phyloP scores from a whole-genome alignment of 2,797 vertebrate genomes.

The Squalus acanthias region DNA sequence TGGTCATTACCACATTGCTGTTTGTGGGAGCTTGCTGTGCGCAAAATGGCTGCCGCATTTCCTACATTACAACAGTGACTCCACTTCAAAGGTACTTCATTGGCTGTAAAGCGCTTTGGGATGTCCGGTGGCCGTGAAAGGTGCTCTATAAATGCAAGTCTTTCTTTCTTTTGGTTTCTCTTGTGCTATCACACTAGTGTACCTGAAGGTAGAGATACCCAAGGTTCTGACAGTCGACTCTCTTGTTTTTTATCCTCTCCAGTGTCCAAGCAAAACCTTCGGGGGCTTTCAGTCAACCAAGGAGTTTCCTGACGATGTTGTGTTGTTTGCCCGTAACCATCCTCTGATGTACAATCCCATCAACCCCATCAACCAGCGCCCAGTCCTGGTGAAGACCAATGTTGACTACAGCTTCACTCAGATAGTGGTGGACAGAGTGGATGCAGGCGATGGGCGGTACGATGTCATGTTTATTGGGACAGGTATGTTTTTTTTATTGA shows the following conservation, averaged over 20 bases:
- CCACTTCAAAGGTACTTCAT: too few relatives aligned
- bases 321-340: constrained; percentile 93
- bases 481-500: constrained; percentile 55
- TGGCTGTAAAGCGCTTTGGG: too few relatives aligned
- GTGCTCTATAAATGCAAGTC: too few relatives aligned
- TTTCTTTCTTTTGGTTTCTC: neutral
- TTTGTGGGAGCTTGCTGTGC: too few relatives aligned
- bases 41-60: too few relatives aligned
- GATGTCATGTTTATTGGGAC: constrained; percentile 94
- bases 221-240: neutral
- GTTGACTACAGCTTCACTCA: constrained; percentile 85
- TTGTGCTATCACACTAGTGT: neutral
- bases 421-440: constrained; percentile 76
- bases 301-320: constrained; percentile 91
- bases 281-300: constrained; percentile 96
- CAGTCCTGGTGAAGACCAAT: constrained; percentile 77
- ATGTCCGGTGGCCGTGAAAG: too few relatives aligned
- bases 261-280: constrained; percentile 97
- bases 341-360: constrained; percentile 91
- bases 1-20: too few relatives aligned
- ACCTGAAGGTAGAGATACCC: too few relatives aligned
- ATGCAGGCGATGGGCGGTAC: constrained; percentile 78
- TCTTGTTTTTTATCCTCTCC: neutral
- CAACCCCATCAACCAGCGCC: constrained; percentile 72
- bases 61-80: too few relatives aligned